These are phyloP conservation scores for Pseudomyrmex gracilis DNA, from an alignment of 1,140 invertebrate species.

Conservation along the genomic window DNA sequence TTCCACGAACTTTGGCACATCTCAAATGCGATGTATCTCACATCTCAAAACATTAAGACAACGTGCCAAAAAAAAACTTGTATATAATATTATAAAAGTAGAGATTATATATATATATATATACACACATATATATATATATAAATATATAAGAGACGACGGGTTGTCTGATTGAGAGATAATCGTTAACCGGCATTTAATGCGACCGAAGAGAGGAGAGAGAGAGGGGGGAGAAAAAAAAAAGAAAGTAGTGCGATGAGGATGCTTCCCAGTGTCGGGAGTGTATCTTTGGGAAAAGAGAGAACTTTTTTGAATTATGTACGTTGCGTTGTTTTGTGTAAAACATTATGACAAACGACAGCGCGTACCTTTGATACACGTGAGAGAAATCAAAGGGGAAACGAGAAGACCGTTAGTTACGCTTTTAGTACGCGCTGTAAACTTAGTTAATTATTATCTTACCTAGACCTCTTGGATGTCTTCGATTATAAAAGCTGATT, in stretches of 20 bases:
- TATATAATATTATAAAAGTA: slow-evolving; percentile 83
- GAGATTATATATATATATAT: slow-evolving; percentile 62
- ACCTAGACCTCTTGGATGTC: slow-evolving; percentile 81
- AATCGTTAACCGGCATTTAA: slow-evolving; percentile 58
- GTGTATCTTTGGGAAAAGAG: neutral
- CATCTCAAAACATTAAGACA: slow-evolving; percentile 55
- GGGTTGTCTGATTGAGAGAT: slow-evolving; percentile 12
- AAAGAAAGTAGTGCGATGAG: slow-evolving; percentile 31
- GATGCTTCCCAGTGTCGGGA: slow-evolving; percentile 27
- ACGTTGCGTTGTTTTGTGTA: slow-evolving; percentile 51
- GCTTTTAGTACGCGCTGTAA: slow-evolving; percentile 80
- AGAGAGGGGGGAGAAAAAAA: slow-evolving; percentile 12
- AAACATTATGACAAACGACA: slow-evolving; percentile 37
- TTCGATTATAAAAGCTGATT: slow-evolving; percentile 65
- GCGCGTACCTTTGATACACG: slow-evolving; percentile 57
- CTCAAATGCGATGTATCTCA: neutral
- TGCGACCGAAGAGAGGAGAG: slow-evolving; percentile 24
- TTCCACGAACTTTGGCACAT: slow-evolving; percentile 12
- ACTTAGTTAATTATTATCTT: slow-evolving; percentile 79
- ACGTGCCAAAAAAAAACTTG: slow-evolving; percentile 83
- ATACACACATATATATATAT: too few relatives aligned
- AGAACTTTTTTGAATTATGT: slow-evolving; percentile 56
- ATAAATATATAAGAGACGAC: slow-evolving; percentile 16
- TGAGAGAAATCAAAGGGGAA: slow-evolving; percentile 61
- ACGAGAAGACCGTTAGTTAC: slow-evolving; percentile 71